Base-by-base conservation (phyloP, 2,797 vertebrate species). In the Melopsittacus undulatus region DNA sequence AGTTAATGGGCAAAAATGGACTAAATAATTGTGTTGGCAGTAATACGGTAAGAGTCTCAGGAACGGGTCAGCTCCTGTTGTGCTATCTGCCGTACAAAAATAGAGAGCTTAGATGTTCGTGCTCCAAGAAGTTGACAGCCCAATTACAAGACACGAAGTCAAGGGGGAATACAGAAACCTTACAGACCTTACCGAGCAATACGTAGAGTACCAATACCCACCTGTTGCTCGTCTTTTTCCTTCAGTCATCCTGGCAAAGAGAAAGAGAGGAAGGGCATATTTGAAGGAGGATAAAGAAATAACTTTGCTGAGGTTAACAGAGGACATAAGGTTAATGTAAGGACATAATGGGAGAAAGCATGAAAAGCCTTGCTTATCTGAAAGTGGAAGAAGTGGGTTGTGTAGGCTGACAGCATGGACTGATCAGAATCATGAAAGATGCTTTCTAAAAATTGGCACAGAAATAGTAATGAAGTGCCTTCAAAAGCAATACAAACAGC, bases 21-120 rank as follows among this genome's bases (percentile, higher is more conserved):
- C 4, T 18, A 0, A 34, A 5, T 0, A 1, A 1, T 26, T 0
- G 43, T 0, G n/a, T 0, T 2, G 46, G 34, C n/a, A 3, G 30
- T 1, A 62, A 1, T 4, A 5, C 48, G 1, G 34, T 0, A 12
- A 4, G 22, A 9, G 40, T 0, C 23, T 23, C 62, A 4, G 59
- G 67, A 38, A 1, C 1, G 36, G 59, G 3, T 0, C 54, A 2
- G 83, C 52, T 27, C 19, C 69, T 1, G 21, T 3, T 2, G 27
- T 1, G 45, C 48, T 21, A n/a, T 40, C 40, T 18, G 0, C 61
- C 4, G 29, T 23, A 3, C 56, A 36, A 59, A 36, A 59, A 59
- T 26, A 59, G 32, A 23, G 0, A 10, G 12, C 0, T 11, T 32
- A 13, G 62, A 5, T 12, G 74, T 1, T 16, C 49, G 4, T 4